Base-by-base conservation (phyloP, 2,113 vertebrate species). In the Falcunculus frontatus region DNA sequence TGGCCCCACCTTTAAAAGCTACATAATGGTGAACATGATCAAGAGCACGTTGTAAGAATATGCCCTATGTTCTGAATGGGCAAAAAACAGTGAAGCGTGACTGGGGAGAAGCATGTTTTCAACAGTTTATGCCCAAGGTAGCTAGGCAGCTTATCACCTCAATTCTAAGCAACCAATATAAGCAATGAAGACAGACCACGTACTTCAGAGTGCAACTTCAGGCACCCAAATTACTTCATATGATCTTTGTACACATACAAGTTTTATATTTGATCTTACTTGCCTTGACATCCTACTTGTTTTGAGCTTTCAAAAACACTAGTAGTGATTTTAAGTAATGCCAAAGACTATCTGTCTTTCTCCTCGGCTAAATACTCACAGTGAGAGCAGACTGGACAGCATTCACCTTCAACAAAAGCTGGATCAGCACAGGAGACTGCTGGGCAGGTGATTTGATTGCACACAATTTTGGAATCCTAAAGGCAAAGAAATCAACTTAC, bases 401-500 rank as follows among this genome's bases (percentile, higher is more conserved):
- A 99, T 87, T 99, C 99, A 3, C 98, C 99, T 35, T 99, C 99
- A 30, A 98, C 84, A 74, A 99, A 99, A 32, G 98, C 97, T 3
- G 99, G 99, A 93, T 95, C 98, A 1, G 98, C 99, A 88, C 99
- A 99, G 57, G 99, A 98, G 27, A 99, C 99, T 1, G 99, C 97
- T 1, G 99, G 98, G 89, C 99, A 99, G 9, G 99, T 98, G 75
- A 99, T 99, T 93, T 99, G 99, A 90, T 99, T 98, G 81, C 99
- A 99, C 44, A 99, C 98, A 0, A 99, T 99, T 97, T 99, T 99
- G 73, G 99, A 99, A 93, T 99, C 99, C 99, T 99, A 35, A 13
- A 97, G 52, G 60, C 3, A 91, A 59, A 97, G 29, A 79, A 78
- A 86, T 49, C 9, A 49, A 32, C 16, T 88, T 83, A 82, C 9